Percentiles rank a stretch among this genome's conserved stretches.
These are phyloP conservation scores for Tetramorium bicarinatum DNA, from an alignment of 2,888 invertebrate genomes.

Conservation along the genomic window DNA sequence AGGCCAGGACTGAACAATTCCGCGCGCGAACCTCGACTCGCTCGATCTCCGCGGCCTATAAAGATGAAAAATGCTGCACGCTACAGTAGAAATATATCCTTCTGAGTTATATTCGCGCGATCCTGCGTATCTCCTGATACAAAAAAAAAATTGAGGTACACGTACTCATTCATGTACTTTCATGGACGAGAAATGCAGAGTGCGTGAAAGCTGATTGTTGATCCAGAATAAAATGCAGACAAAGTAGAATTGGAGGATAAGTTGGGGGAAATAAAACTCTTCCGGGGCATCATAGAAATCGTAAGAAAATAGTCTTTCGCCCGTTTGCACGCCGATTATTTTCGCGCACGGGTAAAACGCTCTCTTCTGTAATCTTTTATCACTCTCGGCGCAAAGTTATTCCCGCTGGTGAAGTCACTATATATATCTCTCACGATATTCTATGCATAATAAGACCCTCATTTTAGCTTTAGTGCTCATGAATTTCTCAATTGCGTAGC, in stretches of 20 bases:
- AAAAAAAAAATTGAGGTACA: background rate
- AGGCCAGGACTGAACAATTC: background rate
- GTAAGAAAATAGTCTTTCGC: background rate
- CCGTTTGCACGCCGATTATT: slow-evolving; percentile 20
- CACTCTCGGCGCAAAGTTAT: background rate
- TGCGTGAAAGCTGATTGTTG: background rate
- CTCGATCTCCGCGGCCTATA: background rate
- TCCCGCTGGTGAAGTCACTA: background rate
- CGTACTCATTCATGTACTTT: background rate
- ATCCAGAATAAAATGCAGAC: background rate
- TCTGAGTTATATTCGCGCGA: background rate
- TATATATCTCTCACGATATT: slow-evolving; percentile 4
- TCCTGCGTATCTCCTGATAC: background rate
- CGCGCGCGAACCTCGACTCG: background rate
- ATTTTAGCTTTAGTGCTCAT: slow-evolving; percentile 36
- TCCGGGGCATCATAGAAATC: background rate
- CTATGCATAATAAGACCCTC: slow-evolving; percentile 26
- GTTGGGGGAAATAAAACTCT: background rate
- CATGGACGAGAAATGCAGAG: background rate
- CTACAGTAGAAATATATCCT: background rate
- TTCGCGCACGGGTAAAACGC: background rate
- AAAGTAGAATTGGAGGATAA: background rate
- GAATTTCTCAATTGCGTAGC: slow-evolving; percentile 37
- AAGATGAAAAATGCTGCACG: slow-evolving; percentile 11
- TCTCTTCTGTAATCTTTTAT: background rate